Conservation (phyloP, 2,113 vertebrate species). For the Platanista minor region DNA sequence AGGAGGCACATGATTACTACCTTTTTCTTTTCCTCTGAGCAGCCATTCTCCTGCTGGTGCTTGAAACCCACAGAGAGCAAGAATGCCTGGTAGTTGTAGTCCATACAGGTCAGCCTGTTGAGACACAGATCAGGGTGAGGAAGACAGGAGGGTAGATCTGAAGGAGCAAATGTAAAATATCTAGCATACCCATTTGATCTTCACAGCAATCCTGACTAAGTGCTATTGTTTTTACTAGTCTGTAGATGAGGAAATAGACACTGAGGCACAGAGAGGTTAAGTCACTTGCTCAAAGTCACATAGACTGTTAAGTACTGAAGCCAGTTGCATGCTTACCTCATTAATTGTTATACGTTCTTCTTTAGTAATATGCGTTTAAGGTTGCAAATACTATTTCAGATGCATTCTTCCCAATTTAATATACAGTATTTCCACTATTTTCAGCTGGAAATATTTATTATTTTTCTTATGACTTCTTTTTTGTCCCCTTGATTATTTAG, state of each 20-base stretch:
- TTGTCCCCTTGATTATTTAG: not conserved
- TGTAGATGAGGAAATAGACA: too few relatives aligned
- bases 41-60: not conserved
- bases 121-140: not conserved
- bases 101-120: not conserved
- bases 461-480: not conserved
- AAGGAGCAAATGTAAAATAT: not conserved
- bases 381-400: not conserved
- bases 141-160: not conserved
- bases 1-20: not conserved
- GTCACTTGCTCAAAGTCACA: too few relatives aligned
- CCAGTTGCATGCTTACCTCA: not conserved
- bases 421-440: not conserved
- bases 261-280: too few relatives aligned
- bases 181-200: not conserved
- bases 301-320: not conserved
- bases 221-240: not conserved
- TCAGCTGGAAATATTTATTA: not conserved
- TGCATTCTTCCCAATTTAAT: not conserved
- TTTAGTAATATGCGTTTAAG: not conserved
- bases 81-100: not conserved
- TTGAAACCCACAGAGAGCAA: not conserved
- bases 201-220: not conserved
- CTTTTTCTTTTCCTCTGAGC: not conserved
- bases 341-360: not conserved